These are phyloP conservation scores for Takifugu rubripes DNA, from an alignment of 2,797 vertebrate species.

Conservation along the genomic window DNA sequence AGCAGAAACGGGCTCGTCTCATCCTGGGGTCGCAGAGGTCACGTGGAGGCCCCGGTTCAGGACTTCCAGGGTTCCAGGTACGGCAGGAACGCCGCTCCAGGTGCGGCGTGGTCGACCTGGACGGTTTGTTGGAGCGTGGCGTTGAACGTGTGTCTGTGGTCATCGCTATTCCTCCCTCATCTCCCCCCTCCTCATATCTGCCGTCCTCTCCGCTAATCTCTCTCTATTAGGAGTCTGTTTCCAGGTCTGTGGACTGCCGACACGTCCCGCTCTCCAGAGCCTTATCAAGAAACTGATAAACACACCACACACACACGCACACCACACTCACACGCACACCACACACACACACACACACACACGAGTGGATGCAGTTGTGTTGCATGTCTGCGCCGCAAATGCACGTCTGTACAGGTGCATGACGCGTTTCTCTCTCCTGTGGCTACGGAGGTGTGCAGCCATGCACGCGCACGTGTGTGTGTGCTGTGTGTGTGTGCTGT, in stretches of 20 bases:
- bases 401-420: conserved; percentile 37
- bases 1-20: conserved; percentile 21
- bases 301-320: conserved; percentile 42
- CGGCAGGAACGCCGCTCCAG: conserved; percentile 26
- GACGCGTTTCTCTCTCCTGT: conserved; percentile 1
- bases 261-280: conserved; percentile 65
- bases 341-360: conserved; percentile 16
- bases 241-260: conserved; percentile 65
- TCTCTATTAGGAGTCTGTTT: conserved; percentile 75
- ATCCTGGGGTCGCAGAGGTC: neutral
- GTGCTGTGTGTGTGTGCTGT: conserved; percentile 14
- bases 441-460: neutral
- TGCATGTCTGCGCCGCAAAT: conserved; percentile 7
- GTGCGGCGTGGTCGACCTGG: conserved; percentile 16
- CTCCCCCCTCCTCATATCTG: conserved; percentile 49
- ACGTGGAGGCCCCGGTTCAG: neutral
- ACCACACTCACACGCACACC: too few relatives aligned
- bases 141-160: conserved; percentile 33
- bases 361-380: conserved; percentile 26
- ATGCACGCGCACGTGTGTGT: neutral
- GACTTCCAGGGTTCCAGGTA: neutral
- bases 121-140: conserved; percentile 21
- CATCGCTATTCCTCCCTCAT: conserved; percentile 65
- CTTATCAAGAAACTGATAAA: conserved; percentile 68
- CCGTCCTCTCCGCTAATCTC: conserved; percentile 68